These are phyloP conservation scores for Pardalotus punctatus DNA, from an alignment of 2,113 vertebrate genomes.

Conservation along the genomic window DNA sequence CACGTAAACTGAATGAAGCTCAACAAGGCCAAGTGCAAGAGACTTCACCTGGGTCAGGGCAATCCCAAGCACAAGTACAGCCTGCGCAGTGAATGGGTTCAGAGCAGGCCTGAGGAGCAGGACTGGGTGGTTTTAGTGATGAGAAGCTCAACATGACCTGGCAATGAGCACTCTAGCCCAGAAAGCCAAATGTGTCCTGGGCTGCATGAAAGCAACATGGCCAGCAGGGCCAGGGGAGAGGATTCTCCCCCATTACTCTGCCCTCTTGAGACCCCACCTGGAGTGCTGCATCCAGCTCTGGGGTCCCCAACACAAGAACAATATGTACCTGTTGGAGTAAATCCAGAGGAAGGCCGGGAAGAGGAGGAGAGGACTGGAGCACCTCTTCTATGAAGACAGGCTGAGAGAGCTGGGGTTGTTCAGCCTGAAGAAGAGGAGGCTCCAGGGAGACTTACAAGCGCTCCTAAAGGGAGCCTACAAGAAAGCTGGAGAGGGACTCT, in stretches of 20 bases:
- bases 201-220: neutral
- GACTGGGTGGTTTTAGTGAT: neutral
- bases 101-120: neutral
- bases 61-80: neutral
- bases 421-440: neutral
- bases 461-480: neutral
- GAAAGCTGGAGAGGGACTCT: neutral
- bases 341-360: neutral
- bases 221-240: neutral
- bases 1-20: neutral
- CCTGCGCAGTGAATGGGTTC: neutral
- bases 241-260: neutral
- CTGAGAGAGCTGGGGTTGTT: neutral
- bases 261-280: neutral
- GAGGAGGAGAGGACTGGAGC: neutral
- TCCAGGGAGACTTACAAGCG: neutral
- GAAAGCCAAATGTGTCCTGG: fast-evolving
- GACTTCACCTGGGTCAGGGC: neutral
- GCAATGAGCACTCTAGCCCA: neutral
- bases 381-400: neutral
- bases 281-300: neutral
- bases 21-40: neutral
- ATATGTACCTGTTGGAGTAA: neutral
- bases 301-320: neutral
- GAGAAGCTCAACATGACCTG: neutral